These are phyloP conservation scores for Dusona sp. DNA, from an alignment of 2,888 invertebrate genomes.

Conservation along the genomic window DNA sequence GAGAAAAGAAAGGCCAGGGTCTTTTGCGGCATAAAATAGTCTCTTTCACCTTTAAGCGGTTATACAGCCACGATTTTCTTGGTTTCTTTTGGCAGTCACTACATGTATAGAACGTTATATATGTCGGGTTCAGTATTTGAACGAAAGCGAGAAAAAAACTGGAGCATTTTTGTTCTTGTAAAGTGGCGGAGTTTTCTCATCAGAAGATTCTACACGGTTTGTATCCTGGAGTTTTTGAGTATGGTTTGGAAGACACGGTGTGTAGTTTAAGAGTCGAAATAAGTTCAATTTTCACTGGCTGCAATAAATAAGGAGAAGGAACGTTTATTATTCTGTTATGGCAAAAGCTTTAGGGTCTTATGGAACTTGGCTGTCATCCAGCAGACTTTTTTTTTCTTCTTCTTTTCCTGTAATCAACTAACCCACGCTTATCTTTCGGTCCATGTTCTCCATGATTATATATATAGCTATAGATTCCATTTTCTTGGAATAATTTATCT, in stretches of 20 bases:
- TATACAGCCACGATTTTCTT: not conserved
- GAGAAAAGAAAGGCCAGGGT: not conserved
- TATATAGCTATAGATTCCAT: not conserved
- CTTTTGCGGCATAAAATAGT: not conserved
- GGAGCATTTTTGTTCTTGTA: not conserved
- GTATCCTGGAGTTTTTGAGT: not conserved
- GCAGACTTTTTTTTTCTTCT: not conserved
- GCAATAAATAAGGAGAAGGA: not conserved
- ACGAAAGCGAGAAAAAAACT: not conserved
- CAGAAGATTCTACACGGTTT: not conserved
- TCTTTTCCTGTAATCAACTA: slow-evolving; percentile 53
- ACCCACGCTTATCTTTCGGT: slow-evolving; percentile 9
- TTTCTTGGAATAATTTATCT: slow-evolving; percentile 2
- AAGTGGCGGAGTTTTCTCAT: not conserved
- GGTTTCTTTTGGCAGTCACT: too few species aligned
- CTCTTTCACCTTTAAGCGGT: not conserved
- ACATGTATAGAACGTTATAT: not conserved
- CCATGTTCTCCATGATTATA: not conserved
- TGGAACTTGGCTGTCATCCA: slow-evolving; percentile 2
- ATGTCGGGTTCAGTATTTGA: not conserved
- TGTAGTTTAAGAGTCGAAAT: not conserved
- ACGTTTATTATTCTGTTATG: not conserved
- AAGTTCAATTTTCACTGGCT: not conserved
- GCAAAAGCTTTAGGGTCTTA: slow-evolving; percentile 8
- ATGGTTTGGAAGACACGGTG: not conserved